Base-by-base conservation (phyloP, 2,888 invertebrate genomes). In the Xylocampa areola region DNA sequence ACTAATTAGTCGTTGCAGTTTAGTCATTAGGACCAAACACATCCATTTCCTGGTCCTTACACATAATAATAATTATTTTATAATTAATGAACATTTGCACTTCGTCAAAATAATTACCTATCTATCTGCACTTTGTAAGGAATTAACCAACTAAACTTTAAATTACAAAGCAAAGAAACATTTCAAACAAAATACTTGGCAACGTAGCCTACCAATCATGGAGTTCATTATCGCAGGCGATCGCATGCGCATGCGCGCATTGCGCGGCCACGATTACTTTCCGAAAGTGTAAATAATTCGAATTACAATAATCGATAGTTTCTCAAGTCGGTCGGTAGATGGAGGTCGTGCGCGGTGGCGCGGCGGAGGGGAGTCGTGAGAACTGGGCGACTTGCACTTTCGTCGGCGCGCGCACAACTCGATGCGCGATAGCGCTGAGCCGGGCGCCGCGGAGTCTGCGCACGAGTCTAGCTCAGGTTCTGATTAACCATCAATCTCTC, bases 301-400 rank as follows among this genome's bases (percentile, higher is more conserved):
- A 85, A 86, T 84, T 83, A 84, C 82, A 78, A 85, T 86, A 85
- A 85, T 86, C 83, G 86, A 84, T 84, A 85, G 84, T 84, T 84
- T 79, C 81, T 74, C 81, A 76, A 82, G 72, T 73, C 72, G 70
- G 62, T 69, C 73, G 77, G 68, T 70, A 77, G 79, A 77, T 79
- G 79, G 75, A 77, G 82, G 73, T 69, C 67, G 70, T 68, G 64
- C 61, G 68, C 70, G 40, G 73, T 68, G 60, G 68, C 65, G 67
- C 68, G 72, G 77, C 73, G 76, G 77, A 77, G 65, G 76, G 79
- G 83, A 85, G 85, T 86, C 92, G 91, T 92, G 92, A 84, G 92
- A 92, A 91, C 87, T 88, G 85, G 89, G 86, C 78, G 81, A 92
- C 93, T 93, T 92, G 92, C 93, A 89, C 93, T 93, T 92, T 93